Evolutionary conservation across 2,113 vertebrate genomes (phyloP), one percentile per base, ranked within the genome.

Genomic region (Pachycephala philippinensis): DNA sequence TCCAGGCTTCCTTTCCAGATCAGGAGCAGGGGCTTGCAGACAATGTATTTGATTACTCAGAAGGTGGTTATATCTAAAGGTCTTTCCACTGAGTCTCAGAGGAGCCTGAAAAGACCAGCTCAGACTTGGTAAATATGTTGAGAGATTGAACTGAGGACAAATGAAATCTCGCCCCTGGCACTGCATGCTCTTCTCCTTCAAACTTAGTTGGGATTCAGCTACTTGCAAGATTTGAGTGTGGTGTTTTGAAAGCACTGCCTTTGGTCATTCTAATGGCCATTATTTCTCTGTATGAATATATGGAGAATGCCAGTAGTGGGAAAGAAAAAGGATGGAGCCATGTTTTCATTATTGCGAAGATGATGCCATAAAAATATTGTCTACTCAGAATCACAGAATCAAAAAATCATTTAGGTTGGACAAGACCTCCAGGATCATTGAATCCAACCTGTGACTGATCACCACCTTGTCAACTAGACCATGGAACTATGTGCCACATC

Each of bases 111-210:
- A 33, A 61, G 33, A 68, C 5, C 16, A 52, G 44, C 26, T 66
- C 13, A 31, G 52, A n/a, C 13, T 40, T 65, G 3, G 2, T 65
- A 15, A 68, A 42, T 65, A 61, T 19, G 13, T 8, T 77, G 53
- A 74, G 23, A 80, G 31, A 40, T 12, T 1, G 2, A 74, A 75
- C 64, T 44, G 7, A 56, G 31, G 44, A 45, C 23, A 72, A 72
- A 35, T n/a, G 4, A 60, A 60, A 64, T 71, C 15, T 52, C 1
- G 3, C 3, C 5, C 2, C 4, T 1, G 4, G 26, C 18, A 35
- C 9, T 63, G 3, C 13, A 16, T n/a, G 18, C 14, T 69, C 21
- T 60, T 60, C 49, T 60, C 6, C 30, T 84, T 72, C 17, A 49
- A 1, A 7, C 15, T 77, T 13, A 13, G 19, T 70, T 78, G 60